phyloP scores from a whole-genome alignment of 2,113 vertebrate species.

The Cheilinus undulatus region DNA sequence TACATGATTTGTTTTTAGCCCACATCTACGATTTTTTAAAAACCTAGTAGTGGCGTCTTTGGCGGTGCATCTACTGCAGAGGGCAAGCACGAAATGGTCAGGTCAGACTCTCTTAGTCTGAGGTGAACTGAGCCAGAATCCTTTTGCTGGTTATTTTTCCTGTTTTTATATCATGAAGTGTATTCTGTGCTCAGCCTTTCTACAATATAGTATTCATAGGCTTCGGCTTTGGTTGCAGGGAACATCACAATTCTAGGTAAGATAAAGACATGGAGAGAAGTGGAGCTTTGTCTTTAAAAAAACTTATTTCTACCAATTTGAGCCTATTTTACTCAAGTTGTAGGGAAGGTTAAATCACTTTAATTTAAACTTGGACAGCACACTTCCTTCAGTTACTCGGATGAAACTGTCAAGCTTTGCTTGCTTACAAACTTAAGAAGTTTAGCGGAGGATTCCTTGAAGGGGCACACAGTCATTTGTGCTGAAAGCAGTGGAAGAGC shows the following conservation, averaged over 20 bases:
- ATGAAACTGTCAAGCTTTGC: not conserved
- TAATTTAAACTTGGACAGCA: not conserved
- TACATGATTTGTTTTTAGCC: too few species aligned
- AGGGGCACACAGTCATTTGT: conserved; percentile 2
- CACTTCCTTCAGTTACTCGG: not conserved
- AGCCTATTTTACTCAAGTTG: conserved; percentile 2
- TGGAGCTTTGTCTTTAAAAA: not conserved
- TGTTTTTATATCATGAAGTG: not conserved
- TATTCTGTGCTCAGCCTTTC: conserved; percentile 1
- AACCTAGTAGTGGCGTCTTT: not conserved
- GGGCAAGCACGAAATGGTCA: not conserved
- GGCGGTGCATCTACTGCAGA: not conserved
- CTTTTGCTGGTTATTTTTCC: not conserved
- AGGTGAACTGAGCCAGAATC: too few species aligned
- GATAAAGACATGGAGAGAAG: too few species aligned
- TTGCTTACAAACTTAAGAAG: not conserved
- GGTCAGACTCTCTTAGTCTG: not conserved
- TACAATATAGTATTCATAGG: not conserved
- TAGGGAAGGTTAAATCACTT: conserved; percentile 14
- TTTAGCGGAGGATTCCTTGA: not conserved
- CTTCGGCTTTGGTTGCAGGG: too few species aligned
- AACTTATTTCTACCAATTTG: not conserved
- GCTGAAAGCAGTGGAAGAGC: not conserved
- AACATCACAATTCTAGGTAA: too few species aligned
- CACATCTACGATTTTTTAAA: too few species aligned